Evolutionary conservation across 2,888 invertebrate species (phyloP).

Genomic region (Cataglyphis cursor): DNA sequence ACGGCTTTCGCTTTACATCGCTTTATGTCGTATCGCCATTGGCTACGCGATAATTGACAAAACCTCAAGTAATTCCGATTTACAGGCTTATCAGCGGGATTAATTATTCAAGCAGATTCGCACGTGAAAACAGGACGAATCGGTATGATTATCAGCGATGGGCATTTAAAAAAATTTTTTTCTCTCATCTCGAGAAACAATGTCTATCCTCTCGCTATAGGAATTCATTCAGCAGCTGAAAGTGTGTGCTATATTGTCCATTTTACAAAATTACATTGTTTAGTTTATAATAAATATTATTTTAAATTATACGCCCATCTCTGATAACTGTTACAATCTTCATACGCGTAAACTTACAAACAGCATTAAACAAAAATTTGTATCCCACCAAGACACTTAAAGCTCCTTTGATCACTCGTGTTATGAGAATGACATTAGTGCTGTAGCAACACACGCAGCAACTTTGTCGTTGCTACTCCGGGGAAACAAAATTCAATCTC

Average conservation of each 20-base stretch:
- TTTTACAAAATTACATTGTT: constrained; percentile 47
- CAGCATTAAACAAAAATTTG: constrained; percentile 47
- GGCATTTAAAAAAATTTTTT: constrained; percentile 38
- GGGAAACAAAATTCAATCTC: constrained; percentile 33
- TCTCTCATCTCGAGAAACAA: constrained; percentile 16
- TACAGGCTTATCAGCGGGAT: constrained; percentile 48
- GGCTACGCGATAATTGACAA: constrained; percentile 84
- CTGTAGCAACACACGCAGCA: constrained; percentile 22
- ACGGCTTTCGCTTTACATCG: constrained; percentile 38
- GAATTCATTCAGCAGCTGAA: constrained; percentile 37
- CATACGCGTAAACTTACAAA: constrained; percentile 30
- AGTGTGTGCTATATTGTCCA: constrained; percentile 42
- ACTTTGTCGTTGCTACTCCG: constrained; percentile 32
- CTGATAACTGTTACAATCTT: constrained; percentile 52
- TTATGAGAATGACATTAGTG: constrained; percentile 37
- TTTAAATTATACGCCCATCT: constrained; percentile 42
- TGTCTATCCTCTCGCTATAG: constrained; percentile 23
- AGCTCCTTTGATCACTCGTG: constrained; percentile 52
- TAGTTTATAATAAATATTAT: constrained; percentile 13
- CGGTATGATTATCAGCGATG: constrained; percentile 59
- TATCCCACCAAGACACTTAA: constrained; percentile 48
- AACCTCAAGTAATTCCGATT: constrained; percentile 73
- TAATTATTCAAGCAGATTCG: constrained; percentile 37
- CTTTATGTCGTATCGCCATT: constrained; percentile 64
- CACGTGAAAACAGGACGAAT: constrained; percentile 62